A percentile compares a stretch with the other conserved stretches of the same genome.
These are phyloP conservation scores for Pandemis cinnamomeana DNA, from an alignment of 2,888 invertebrate species.

Conservation along the genomic window DNA sequence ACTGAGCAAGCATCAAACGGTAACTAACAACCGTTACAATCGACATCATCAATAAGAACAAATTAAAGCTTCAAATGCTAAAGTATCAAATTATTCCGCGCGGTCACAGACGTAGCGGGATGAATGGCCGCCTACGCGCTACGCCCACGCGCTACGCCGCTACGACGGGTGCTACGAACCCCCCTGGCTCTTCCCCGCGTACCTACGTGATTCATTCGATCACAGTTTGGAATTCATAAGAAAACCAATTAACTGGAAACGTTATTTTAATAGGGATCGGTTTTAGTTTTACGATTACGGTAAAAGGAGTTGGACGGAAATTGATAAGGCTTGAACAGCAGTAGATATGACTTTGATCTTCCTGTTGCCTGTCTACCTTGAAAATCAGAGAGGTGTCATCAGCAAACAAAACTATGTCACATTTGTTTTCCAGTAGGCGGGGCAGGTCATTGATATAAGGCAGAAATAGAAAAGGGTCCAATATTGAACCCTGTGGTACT, in stretches of 20 bases:
- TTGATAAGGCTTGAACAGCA: not conserved
- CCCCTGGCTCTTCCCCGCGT: slow-evolving; percentile 15
- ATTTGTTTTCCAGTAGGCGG: no score
- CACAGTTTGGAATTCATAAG: slow-evolving; percentile 38
- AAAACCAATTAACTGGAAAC: slow-evolving; percentile 38
- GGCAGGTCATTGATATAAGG: no score
- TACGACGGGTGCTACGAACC: slow-evolving; percentile 47
- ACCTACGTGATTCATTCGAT: slow-evolving; percentile 57
- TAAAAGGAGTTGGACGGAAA: not conserved
- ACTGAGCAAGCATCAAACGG: not conserved
- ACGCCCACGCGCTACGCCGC: slow-evolving; percentile 49
- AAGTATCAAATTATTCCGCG: not conserved
- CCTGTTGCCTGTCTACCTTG: no score
- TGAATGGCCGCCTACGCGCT: slow-evolving; percentile 63
- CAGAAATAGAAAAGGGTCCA: no score
- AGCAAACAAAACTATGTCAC: no score
- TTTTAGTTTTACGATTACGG: slow-evolving; percentile 11
- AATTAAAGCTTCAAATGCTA: not conserved
- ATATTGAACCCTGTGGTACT: no score
- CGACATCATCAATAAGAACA: not conserved
- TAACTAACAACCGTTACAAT: not conserved
- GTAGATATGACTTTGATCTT: not conserved
- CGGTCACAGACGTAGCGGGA: slow-evolving; percentile 40
- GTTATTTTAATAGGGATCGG: slow-evolving; percentile 26
- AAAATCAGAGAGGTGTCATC: no score